These are phyloP conservation scores for Choristoneura rosaceana DNA, from an alignment of 2,888 invertebrate genomes.

Conservation along the genomic window DNA sequence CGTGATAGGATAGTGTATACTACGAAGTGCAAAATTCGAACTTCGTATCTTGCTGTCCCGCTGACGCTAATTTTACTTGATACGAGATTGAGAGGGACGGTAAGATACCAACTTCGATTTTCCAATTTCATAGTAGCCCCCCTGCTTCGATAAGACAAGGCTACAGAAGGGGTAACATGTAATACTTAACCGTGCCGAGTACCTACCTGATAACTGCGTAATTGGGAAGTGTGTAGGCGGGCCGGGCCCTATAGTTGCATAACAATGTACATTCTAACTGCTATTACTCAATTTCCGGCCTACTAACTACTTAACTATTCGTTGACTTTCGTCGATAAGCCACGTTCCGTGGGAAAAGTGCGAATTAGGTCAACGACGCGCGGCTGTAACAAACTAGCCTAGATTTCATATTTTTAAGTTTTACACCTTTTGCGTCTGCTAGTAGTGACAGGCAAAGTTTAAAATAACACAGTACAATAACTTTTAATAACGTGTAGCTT, in stretches of 20 bases:
- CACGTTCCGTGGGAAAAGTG: constrained; percentile 18
- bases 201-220: constrained; percentile 17
- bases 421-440: background rate
- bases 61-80: no score
- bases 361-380: constrained; percentile 31
- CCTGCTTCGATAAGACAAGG: constrained; percentile 5
- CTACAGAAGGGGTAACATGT: constrained; percentile 13
- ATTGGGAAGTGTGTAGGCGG: constrained; percentile 34
- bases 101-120: no score
- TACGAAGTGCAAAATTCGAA: no score
- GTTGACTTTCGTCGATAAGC: constrained; percentile 24
- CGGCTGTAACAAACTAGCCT: background rate
- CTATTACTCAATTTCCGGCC: constrained; percentile 33
- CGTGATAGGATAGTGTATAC: no score
- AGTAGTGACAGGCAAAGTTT: background rate
- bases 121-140: no score
- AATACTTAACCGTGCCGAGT: constrained; percentile 24
- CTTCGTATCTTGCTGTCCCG: no score
- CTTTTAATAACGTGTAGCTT: background rate
- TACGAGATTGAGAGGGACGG: no score
- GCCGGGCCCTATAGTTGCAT: constrained; percentile 23
- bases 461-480: no score
- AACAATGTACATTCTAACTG: constrained; percentile 23
- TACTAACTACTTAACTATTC: constrained; percentile 17
- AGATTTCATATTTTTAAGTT: constrained; percentile 2